phyloP scores from a whole-genome alignment of 2,113 vertebrate genomes.

The Girardinichthys multiradiatus region DNA sequence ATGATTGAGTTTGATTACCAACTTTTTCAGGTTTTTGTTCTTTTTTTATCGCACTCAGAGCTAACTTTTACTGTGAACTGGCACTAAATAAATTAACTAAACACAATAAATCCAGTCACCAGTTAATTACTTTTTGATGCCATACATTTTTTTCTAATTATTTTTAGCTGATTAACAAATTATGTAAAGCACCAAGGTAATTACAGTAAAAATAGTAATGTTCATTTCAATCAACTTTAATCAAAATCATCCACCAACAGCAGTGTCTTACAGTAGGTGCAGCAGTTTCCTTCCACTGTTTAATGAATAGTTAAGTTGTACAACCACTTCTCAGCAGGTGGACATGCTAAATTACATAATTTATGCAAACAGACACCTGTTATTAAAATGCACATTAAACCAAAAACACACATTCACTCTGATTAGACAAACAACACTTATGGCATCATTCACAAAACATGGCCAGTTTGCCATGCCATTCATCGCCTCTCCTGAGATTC shows the following conservation, averaged over 20 bases:
- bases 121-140: neutral
- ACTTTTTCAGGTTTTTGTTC: too few species aligned
- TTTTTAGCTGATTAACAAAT: neutral
- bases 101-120: too few species aligned
- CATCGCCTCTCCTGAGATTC: slow-evolving; percentile 33
- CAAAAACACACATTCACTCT: neutral
- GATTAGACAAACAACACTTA: slow-evolving; percentile 20
- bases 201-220: too few species aligned
- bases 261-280: neutral
- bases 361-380: neutral
- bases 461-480: slow-evolving; percentile 29
- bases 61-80: too few species aligned
- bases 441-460: slow-evolving; percentile 33
- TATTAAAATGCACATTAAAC: neutral
- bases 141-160: neutral
- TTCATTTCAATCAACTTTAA: too few species aligned
- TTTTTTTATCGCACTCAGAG: too few species aligned
- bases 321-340: neutral
- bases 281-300: neutral
- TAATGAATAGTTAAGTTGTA: neutral
- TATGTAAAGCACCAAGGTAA: too few species aligned
- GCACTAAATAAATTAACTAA: too few species aligned
- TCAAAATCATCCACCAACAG: too few species aligned
- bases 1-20: too few species aligned
- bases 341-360: neutral